Conservation (phyloP, 2,888 invertebrate genomes). For the Linnaemya vulpina region DNA sequence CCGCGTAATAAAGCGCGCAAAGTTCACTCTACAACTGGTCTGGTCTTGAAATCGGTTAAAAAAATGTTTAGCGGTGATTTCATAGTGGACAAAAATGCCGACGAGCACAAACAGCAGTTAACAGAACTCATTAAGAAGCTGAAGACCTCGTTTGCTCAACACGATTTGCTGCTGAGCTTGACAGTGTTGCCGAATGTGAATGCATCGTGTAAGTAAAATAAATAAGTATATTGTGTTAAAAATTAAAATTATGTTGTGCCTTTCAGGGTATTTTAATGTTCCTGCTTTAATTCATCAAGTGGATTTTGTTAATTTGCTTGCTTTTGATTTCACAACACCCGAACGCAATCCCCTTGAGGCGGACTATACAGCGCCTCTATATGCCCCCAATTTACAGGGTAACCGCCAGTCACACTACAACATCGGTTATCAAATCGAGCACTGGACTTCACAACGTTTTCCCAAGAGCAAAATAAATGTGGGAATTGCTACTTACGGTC, state of each 20-base stretch:
- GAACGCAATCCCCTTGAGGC: slow-evolving; percentile 90
- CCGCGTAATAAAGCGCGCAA: slow-evolving; percentile 91
- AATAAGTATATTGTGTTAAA: too few species aligned
- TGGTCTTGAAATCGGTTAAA: slow-evolving; percentile 89
- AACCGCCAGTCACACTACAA: slow-evolving; percentile 86
- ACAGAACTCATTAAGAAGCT: slow-evolving; percentile 89
- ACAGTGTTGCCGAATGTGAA: slow-evolving; percentile 92
- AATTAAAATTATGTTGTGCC: slow-evolving; percentile 22
- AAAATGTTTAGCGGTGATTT: slow-evolving; percentile 88
- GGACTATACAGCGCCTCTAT: slow-evolving; percentile 89
- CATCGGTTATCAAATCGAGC: slow-evolving; percentile 86
- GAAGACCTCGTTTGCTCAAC: slow-evolving; percentile 87
- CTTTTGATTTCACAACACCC: slow-evolving; percentile 91
- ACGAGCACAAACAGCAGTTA: slow-evolving; percentile 90
- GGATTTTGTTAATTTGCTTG: slow-evolving; percentile 90
- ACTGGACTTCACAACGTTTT: slow-evolving; percentile 85
- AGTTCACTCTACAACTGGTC: slow-evolving; percentile 86
- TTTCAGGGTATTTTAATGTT: slow-evolving; percentile 89
- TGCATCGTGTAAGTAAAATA: slow-evolving; percentile 85
- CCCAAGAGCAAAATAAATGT: slow-evolving; percentile 88
- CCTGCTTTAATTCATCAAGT: slow-evolving; percentile 88
- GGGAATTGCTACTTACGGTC: slow-evolving; percentile 88
- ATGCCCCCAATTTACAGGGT: slow-evolving; percentile 87
- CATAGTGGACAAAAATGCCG: slow-evolving; percentile 89
- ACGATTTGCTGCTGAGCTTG: slow-evolving; percentile 86